Evolutionary conservation across 2,888 invertebrate species (phyloP), one percentile per base, ranked within the genome.

Genomic region (Sinohyriopsis cumingii): DNA sequence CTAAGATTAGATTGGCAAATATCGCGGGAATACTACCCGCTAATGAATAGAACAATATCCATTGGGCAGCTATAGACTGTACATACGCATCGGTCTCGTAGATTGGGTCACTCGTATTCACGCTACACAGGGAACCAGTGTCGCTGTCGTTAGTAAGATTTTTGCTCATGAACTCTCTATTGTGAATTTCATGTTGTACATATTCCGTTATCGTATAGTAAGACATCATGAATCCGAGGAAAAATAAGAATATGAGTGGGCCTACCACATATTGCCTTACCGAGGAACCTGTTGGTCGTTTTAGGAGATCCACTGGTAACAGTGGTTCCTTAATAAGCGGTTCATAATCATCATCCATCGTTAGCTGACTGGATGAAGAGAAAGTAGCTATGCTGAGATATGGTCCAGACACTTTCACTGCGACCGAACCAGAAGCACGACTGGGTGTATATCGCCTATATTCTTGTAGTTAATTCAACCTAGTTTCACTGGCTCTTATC

Each of bases 1-100:
- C 73, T 0, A 78, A 60, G 5, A 77, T 55, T 15, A 77, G 55
- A 25, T 67, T 73, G 19, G 72, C 68, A 54, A 77, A 20, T 15
- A 77, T 65, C 9, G 70, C 72, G n/a, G 75, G 77, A 24, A 78
- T 45, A 20, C 80, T 78, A 22, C 71, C 61, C 3, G 76, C 74
- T 20, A 78, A 53, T 55, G 70, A 75, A 15, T 67, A 28, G 45
- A 71, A 73, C 54, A 73, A 59, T 53, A 68, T 68, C 75, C 75
- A 74, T 12, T 19, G 53, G 7, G 77, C 75, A 20, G 75, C 68
- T 24, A 62, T 45, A 33, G 67, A 18, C 59, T 79, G 73, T 18
- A 70, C 72, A 2, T 59, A 7, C 57, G 65, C 53, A 24, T 67
- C 71, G 33, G 55, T 54, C 0, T 18, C 53, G 57, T 73, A 73